Conservation (phyloP, 2,797 vertebrate genomes). For the Acipenser ruthenus region DNA sequence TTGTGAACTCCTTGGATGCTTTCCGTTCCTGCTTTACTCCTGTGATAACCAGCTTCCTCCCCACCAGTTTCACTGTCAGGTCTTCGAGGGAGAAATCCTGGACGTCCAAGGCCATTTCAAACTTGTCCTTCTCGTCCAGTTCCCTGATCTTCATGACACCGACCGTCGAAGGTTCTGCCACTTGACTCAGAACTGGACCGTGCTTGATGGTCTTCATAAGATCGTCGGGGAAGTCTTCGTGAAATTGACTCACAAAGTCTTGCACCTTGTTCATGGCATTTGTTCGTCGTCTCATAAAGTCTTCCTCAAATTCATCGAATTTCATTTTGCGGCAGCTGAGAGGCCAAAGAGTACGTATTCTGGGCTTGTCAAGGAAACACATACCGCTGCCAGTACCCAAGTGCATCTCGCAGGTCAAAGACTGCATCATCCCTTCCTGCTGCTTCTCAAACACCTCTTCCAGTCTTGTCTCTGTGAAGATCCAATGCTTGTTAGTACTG, state of each 20-base stretch:
- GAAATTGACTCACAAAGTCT: slow-evolving; percentile 40
- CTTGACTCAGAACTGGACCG: slow-evolving; percentile 24
- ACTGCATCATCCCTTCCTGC: slow-evolving; percentile 34
- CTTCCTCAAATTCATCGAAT: slow-evolving; percentile 17
- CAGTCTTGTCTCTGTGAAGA: no score
- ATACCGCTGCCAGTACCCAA: slow-evolving; percentile 38
- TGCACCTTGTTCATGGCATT: slow-evolving; percentile 35
- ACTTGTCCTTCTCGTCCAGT: slow-evolving; percentile 30
- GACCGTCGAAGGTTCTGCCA: slow-evolving; percentile 21
- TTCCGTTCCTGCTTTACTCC: slow-evolving; percentile 40
- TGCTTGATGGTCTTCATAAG: slow-evolving; percentile 29
- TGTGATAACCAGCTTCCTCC: slow-evolving; percentile 46
- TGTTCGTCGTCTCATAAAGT: slow-evolving; percentile 41
- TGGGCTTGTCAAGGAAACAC: slow-evolving; percentile 43
- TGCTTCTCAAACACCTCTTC: neutral
- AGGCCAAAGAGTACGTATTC: slow-evolving; percentile 23
- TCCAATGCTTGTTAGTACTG: no score
- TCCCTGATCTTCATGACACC: slow-evolving; percentile 16
- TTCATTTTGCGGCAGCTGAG: slow-evolving; percentile 34
- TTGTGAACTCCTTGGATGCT: slow-evolving; percentile 39
- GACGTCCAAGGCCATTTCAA: slow-evolving; percentile 44
- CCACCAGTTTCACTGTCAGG: slow-evolving; percentile 54
- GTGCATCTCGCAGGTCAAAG: slow-evolving; percentile 36
- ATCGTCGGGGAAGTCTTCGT: slow-evolving; percentile 27
- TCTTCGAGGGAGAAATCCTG: slow-evolving; percentile 51